These are phyloP conservation scores for Chromoteleia sp. DNA, from an alignment of 2,888 invertebrate species.

Conservation along the genomic window DNA sequence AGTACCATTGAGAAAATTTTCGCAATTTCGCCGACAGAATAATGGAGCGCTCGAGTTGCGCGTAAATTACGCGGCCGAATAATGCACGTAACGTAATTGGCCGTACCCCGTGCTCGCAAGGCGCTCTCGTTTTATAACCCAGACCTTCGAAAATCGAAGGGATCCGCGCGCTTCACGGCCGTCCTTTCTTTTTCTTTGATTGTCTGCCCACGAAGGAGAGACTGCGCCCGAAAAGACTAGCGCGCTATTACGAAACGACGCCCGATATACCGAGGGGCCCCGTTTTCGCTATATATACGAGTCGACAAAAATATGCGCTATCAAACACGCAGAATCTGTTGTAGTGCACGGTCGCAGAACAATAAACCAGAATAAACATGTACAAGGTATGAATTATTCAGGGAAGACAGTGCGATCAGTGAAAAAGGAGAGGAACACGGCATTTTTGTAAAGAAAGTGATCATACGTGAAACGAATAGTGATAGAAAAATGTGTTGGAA, in stretches of 20 bases:
- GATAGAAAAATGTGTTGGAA: background rate
- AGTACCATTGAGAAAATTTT: slow-evolving; percentile 18
- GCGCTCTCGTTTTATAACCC: slow-evolving; percentile 71
- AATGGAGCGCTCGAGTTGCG: slow-evolving; percentile 41
- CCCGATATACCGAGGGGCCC: slow-evolving; percentile 30
- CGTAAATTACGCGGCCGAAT: slow-evolving; percentile 51
- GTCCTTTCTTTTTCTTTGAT: slow-evolving; percentile 69
- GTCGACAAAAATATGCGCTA: slow-evolving; percentile 35
- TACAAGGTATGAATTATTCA: slow-evolving; percentile 66
- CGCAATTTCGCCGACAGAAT: slow-evolving; percentile 35
- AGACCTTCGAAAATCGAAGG: slow-evolving; percentile 72
- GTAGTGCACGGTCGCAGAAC: slow-evolving; percentile 43
- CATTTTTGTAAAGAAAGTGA: background rate
- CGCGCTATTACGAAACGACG: slow-evolving; percentile 57
- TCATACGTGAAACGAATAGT: background rate
- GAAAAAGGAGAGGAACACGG: background rate
- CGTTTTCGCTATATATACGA: slow-evolving; percentile 71
- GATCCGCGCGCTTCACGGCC: slow-evolving; percentile 51
- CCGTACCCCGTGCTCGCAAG: slow-evolving; percentile 25
- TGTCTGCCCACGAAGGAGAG: slow-evolving; percentile 54
- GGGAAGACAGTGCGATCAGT: background rate
- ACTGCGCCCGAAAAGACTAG: slow-evolving; percentile 51
- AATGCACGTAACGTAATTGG: slow-evolving; percentile 45
- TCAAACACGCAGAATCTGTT: slow-evolving; percentile 66
- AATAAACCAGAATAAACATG: slow-evolving; percentile 60